phyloP scores from a whole-genome alignment of 2,113 vertebrate species.

The Nesoenas mayeri region DNA sequence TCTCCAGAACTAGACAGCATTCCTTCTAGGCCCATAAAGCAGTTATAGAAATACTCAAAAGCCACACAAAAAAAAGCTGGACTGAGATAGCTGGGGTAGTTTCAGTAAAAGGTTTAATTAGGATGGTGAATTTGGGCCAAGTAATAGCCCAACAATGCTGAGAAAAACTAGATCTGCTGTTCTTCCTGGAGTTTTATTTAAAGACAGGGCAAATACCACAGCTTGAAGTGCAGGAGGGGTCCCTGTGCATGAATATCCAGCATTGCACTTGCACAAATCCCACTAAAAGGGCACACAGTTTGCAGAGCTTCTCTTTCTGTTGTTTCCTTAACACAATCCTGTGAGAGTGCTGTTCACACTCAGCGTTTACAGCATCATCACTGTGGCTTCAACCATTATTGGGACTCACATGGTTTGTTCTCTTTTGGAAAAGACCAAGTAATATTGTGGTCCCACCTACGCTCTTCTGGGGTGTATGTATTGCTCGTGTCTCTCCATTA shows the following conservation, averaged over 20 bases:
- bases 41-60: fast-evolving
- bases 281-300: fast-evolving
- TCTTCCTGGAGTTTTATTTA: background rate
- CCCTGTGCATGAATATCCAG: background rate
- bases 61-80: background rate
- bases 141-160: background rate
- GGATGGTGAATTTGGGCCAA: background rate
- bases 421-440: background rate
- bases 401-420: fast-evolving
- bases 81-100: background rate
- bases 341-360: background rate
- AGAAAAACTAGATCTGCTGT: background rate
- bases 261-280: fast-evolving
- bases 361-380: background rate
- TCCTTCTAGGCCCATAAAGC: background rate
- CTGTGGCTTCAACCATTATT: background rate
- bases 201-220: background rate
- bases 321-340: background rate
- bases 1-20: background rate
- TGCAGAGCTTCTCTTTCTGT: background rate
- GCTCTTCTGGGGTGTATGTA: fast-evolving
- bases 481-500: background rate
- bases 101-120: background rate
- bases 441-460: background rate
- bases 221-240: background rate